These are phyloP conservation scores for Tachina fera DNA, from an alignment of 2,888 invertebrate genomes.

Conservation along the genomic window DNA sequence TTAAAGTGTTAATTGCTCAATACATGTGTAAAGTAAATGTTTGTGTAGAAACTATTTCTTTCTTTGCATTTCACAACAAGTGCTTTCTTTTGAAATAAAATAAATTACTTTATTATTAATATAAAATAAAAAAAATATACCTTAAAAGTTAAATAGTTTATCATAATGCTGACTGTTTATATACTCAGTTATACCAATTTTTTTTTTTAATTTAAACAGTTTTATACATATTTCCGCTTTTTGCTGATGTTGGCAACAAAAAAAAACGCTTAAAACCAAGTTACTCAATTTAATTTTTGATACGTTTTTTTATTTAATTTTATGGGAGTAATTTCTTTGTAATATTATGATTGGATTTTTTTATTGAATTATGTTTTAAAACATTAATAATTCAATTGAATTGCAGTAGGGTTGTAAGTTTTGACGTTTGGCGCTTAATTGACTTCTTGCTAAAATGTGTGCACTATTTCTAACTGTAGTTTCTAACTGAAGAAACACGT, in stretches of 20 bases:
- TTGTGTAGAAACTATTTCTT: neutral
- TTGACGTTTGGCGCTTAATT: constrained; percentile 4
- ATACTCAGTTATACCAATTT: neutral
- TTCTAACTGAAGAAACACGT: neutral
- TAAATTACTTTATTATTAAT: constrained; percentile 15
- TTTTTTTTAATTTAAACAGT: constrained; percentile 5
- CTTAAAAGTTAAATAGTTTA: constrained; percentile 14
- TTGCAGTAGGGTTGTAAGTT: neutral
- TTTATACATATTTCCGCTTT: constrained; percentile 36
- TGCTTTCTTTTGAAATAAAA: neutral
- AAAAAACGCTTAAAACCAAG: neutral
- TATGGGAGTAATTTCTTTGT: neutral
- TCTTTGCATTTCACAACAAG: neutral
- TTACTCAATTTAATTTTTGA: constrained; percentile 12
- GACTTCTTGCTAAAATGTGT: neutral
- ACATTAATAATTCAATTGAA: constrained; percentile 2
- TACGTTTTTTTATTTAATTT: neutral
- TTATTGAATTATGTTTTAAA: neutral
- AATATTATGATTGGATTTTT: neutral
- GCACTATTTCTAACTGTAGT: constrained; percentile 27
- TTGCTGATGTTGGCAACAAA: neutral
- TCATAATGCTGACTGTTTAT: constrained; percentile 14
- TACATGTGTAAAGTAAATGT: neutral
- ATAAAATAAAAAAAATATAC: neutral
- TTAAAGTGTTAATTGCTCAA: constrained; percentile 10